These are phyloP conservation scores for Diadumene lineata DNA, from an alignment of 92 coral and sea anemone species.

Conservation along the genomic window DNA sequence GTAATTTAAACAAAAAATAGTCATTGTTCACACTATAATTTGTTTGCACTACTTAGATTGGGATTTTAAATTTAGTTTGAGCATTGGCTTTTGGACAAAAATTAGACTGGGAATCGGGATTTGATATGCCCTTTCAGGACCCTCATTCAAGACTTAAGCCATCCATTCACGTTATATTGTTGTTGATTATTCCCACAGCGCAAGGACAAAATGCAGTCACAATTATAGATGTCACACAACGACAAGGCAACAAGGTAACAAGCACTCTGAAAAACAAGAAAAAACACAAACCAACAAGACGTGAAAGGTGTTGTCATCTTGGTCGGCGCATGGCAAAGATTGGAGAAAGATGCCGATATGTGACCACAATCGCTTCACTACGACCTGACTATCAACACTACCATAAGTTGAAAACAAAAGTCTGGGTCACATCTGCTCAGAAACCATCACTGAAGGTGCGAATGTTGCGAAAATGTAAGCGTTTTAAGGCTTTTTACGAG, in stretches of 20 bases:
- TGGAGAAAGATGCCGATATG: slow-evolving; percentile 65
- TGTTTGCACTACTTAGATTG: no score
- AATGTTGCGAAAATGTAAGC: slow-evolving; percentile 65
- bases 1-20: no score
- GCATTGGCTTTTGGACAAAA: no score
- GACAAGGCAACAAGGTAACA: slow-evolving; percentile 10
- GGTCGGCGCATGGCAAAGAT: slow-evolving; percentile 85
- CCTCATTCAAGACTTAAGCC: no score
- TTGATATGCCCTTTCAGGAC: no score
- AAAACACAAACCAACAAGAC: slow-evolving; percentile 15
- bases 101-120: no score
- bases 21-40: no score
- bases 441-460: slow-evolving; percentile 51
- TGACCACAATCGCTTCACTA: slow-evolving; percentile 46
- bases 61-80: no score
- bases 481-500: slow-evolving; percentile 68
- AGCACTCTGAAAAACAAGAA: slow-evolving; percentile 3
- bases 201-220: neutral
- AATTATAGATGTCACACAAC: neutral
- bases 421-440: slow-evolving; percentile 43
- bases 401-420: slow-evolving; percentile 71
- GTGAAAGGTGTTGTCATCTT: slow-evolving; percentile 64
- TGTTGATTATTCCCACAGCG: neutral
- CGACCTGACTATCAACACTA: slow-evolving; percentile 54
- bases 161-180: no score